Percentiles rank a stretch among this genome's conserved stretches.
These are phyloP conservation scores for Agrotis ipsilon DNA, from an alignment of 2,888 invertebrate species.

Conservation along the genomic window DNA sequence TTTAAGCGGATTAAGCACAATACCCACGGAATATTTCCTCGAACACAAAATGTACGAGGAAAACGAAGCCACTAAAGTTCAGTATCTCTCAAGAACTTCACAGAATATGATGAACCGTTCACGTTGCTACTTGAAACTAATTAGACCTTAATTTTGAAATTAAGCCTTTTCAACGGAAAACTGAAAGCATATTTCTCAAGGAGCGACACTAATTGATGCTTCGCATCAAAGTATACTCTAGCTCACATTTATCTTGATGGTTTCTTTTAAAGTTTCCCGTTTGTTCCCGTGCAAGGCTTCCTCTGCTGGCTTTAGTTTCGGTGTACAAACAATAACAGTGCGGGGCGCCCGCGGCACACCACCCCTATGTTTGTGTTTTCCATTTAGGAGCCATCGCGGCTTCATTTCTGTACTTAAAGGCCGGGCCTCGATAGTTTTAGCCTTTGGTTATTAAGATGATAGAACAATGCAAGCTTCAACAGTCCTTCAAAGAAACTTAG, in stretches of 20 bases:
- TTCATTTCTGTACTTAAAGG: constrained; percentile 75
- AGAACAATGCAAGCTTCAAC: constrained; percentile 20
- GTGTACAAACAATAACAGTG: constrained; percentile 88
- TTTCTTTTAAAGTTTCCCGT: constrained; percentile 78
- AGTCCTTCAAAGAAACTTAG: not conserved
- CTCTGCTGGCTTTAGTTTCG: constrained; percentile 81
- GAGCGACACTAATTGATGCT: constrained; percentile 46
- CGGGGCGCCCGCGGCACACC: constrained; percentile 77
- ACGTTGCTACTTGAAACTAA: constrained; percentile 4
- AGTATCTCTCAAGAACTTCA: constrained; percentile 2
- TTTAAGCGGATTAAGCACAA: constrained; percentile 2
- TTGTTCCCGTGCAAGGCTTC: constrained; percentile 68
- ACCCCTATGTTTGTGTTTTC: constrained; percentile 85
- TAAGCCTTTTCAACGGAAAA: constrained; percentile 14
- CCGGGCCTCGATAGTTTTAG: constrained; percentile 64
- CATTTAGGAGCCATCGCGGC: constrained; percentile 83
- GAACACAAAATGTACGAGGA: constrained; percentile 4
- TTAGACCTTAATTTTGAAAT: constrained; percentile 8
- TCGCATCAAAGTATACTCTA: constrained; percentile 52
- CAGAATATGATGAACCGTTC: not conserved
- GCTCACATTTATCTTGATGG: constrained; percentile 66
- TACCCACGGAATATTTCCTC: not conserved
- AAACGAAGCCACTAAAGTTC: not conserved
- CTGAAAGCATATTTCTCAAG: constrained; percentile 9
- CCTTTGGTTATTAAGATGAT: constrained; percentile 56